Conservation (phyloP, 2,797 vertebrate species). For the Emys orbicularis region DNA sequence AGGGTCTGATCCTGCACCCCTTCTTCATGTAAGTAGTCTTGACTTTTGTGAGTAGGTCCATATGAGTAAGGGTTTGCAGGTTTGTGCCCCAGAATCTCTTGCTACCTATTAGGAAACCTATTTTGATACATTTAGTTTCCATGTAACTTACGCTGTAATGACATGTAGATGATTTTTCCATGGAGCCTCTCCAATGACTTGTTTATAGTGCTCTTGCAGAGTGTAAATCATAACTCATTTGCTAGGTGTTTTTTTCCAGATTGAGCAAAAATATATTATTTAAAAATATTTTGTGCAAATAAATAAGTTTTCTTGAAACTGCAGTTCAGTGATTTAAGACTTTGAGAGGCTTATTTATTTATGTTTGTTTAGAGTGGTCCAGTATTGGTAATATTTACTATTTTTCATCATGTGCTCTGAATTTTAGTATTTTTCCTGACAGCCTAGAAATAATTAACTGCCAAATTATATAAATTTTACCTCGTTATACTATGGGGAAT, state of each 20-base stretch:
- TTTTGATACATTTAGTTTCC: constrained; percentile 41
- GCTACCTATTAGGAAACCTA: neutral
- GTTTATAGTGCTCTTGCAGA: constrained; percentile 51
- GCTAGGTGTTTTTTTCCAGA: constrained; percentile 46
- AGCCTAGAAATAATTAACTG: constrained; percentile 25
- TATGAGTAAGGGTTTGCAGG: neutral
- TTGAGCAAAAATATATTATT: constrained; percentile 14
- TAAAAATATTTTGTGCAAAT: constrained; percentile 55
- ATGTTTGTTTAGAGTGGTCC: constrained; percentile 29
- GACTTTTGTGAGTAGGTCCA: neutral
- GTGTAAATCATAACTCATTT: constrained; percentile 18
- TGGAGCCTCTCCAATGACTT: constrained; percentile 45
- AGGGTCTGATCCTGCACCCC: neutral
- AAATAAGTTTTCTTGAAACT: constrained; percentile 2
- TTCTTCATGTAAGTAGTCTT: neutral
- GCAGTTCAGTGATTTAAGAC: neutral
- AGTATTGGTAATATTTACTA: constrained; percentile 41
- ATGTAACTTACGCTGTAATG: constrained; percentile 37
- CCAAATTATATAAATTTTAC: constrained; percentile 18
- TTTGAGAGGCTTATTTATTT: constrained; percentile 33
- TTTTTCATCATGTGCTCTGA: constrained; percentile 41
- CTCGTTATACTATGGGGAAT: constrained; percentile 44
- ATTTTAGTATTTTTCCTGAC: constrained; percentile 39
- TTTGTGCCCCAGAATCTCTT: neutral
- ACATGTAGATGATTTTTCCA: neutral